Evolutionary conservation across 2,797 vertebrate species (phyloP).

Genomic region (Siniperca obscura): DNA sequence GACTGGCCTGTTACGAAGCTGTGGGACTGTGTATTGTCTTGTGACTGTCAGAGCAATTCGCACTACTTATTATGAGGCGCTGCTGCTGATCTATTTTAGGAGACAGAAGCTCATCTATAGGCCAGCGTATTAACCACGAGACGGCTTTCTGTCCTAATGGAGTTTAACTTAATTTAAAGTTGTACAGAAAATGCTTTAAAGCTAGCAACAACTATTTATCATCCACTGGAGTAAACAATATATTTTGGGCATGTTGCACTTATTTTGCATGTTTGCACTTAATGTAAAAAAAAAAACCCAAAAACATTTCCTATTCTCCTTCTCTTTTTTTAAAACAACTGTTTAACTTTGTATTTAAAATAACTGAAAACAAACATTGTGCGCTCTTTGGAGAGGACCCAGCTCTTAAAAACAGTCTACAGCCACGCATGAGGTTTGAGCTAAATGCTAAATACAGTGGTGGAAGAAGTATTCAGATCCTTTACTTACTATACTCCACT

Average conservation of each 20-base stretch:
- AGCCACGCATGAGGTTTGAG: too few species aligned
- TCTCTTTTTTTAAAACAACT: neutral
- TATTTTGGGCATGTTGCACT: neutral
- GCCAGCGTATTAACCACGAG: slow-evolving; percentile 40
- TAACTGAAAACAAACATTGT: neutral
- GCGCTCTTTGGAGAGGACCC: too few species aligned
- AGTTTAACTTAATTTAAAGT: slow-evolving; percentile 59
- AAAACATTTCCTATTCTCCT: too few species aligned
- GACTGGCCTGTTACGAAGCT: slow-evolving; percentile 41
- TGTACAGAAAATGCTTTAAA: slow-evolving; percentile 35
- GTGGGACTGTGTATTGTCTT: slow-evolving; percentile 49
- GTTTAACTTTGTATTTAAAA: neutral
- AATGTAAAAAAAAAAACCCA: neutral
- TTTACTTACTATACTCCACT: too few species aligned
- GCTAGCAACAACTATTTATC: neutral
- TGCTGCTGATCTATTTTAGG: slow-evolving; percentile 64
- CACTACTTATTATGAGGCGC: slow-evolving; percentile 42
- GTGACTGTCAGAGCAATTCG: slow-evolving; percentile 54
- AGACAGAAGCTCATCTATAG: slow-evolving; percentile 39
- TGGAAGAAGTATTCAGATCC: too few species aligned
- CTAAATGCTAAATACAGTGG: too few species aligned
- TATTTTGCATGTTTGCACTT: neutral
- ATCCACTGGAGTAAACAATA: neutral
- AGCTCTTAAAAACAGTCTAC: too few species aligned
- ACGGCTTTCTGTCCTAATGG: slow-evolving; percentile 23